Evolutionary conservation across 2,797 vertebrate genomes (phyloP).

Genomic region (Champsocephalus esox): DNA sequence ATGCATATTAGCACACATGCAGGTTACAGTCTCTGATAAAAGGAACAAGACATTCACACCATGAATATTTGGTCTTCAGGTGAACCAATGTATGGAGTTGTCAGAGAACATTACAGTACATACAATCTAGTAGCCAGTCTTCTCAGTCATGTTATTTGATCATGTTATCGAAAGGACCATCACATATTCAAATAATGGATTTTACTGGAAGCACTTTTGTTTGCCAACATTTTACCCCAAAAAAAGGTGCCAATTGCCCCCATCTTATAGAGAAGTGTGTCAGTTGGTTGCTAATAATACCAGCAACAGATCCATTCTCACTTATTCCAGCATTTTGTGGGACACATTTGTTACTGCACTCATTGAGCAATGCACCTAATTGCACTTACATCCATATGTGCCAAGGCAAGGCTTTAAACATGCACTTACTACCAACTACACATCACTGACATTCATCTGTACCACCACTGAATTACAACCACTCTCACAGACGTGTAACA

Average conservation of each 20-base stretch:
- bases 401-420: conserved; percentile 55
- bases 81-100: conserved; percentile 18
- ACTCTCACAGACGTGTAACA: conserved; percentile 43
- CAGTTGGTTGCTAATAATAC: conserved; percentile 24
- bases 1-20: conserved; percentile 70
- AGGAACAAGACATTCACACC: conserved; percentile 36
- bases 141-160: conserved; percentile 8
- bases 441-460: conserved; percentile 62
- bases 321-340: conserved; percentile 31
- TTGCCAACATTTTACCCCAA: conserved; percentile 35
- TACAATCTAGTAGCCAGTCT: conserved; percentile 8
- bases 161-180: conserved; percentile 10
- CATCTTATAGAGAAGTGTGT: conserved; percentile 18
- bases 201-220: conserved; percentile 73
- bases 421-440: conserved; percentile 56
- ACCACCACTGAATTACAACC: conserved; percentile 40
- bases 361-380: conserved; percentile 62
- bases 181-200: conserved; percentile 27
- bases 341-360: conserved; percentile 50
- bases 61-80: conserved; percentile 39
- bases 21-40: conserved; percentile 52
- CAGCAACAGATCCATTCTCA: conserved; percentile 34
- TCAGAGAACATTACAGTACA: conserved; percentile 35
- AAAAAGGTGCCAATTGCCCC: conserved; percentile 2
- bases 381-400: conserved; percentile 72